Evolutionary conservation across 2,113 vertebrate species (phyloP).

Genomic region (Alces alces): DNA sequence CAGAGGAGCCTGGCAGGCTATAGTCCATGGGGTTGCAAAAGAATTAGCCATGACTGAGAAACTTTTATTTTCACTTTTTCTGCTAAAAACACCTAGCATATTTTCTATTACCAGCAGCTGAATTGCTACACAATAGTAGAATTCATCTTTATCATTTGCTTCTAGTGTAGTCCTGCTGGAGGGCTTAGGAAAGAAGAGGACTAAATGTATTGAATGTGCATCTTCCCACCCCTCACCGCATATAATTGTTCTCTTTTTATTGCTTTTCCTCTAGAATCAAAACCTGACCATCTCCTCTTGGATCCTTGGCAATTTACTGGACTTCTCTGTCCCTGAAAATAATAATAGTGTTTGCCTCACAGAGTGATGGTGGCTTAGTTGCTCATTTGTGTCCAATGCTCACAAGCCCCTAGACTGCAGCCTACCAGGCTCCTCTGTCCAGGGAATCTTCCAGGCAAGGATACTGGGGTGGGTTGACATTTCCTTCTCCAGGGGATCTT

Average conservation of each 20-base stretch:
- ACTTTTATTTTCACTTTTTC: background rate
- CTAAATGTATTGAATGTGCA: background rate
- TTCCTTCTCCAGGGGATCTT: background rate
- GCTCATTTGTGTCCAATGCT: background rate
- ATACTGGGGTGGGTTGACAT: background rate
- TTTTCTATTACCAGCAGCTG: background rate
- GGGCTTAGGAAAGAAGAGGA: background rate
- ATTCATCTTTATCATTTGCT: background rate
- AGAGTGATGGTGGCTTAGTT: background rate
- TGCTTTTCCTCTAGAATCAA: background rate
- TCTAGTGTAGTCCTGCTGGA: background rate
- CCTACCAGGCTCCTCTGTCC: background rate
- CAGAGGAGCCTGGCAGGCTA: background rate
- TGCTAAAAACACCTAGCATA: background rate
- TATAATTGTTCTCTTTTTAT: background rate
- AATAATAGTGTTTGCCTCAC: background rate
- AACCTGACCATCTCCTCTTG: background rate
- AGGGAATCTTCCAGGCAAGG: background rate
- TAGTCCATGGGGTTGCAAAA: background rate
- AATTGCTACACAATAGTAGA: background rate
- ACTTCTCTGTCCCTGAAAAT: background rate
- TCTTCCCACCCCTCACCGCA: no score
- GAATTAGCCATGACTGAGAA: background rate
- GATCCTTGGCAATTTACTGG: background rate
- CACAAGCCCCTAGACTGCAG: background rate